Percentiles rank a stretch among this genome's conserved stretches.
Conservation (phyloP, 2,888 invertebrate genomes). For the Drosophila koepferae region DNA sequence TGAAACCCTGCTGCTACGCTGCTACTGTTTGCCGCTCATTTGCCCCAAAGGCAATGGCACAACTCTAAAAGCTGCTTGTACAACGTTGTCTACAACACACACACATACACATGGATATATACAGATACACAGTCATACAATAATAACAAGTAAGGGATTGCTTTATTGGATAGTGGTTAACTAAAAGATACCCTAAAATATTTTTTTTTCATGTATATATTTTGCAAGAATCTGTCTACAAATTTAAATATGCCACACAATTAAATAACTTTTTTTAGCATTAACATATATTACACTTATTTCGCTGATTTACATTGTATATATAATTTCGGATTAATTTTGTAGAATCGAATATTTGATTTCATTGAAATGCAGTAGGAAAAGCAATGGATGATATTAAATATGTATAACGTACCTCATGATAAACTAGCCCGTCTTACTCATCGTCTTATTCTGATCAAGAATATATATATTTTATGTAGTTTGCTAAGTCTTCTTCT, state of each 20-base stretch:
- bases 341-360: no score
- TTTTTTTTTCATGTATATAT: background rate
- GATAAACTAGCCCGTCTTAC: no score
- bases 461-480: background rate
- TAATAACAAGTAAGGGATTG: conserved; percentile 14
- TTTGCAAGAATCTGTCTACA: no score
- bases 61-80: conserved; percentile 61
- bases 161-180: background rate
- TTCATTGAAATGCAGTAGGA: no score
- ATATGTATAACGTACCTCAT: no score
- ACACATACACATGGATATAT: conserved; percentile 19
- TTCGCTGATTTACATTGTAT: no score
- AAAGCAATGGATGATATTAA: no score
- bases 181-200: background rate
- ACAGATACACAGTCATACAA: conserved; percentile 6
- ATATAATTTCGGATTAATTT: no score
- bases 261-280: no score
- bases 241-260: no score
- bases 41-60: conserved; percentile 48
- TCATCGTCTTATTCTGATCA: no score
- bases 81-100: conserved; percentile 46
- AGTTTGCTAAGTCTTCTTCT: background rate
- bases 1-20: background rate
- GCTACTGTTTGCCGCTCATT: conserved; percentile 43
- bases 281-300: no score